Evolutionary conservation across 1,140 invertebrate species (phyloP), one percentile per base, ranked within the genome.

Genomic region (Diorhabda sublineata): DNA sequence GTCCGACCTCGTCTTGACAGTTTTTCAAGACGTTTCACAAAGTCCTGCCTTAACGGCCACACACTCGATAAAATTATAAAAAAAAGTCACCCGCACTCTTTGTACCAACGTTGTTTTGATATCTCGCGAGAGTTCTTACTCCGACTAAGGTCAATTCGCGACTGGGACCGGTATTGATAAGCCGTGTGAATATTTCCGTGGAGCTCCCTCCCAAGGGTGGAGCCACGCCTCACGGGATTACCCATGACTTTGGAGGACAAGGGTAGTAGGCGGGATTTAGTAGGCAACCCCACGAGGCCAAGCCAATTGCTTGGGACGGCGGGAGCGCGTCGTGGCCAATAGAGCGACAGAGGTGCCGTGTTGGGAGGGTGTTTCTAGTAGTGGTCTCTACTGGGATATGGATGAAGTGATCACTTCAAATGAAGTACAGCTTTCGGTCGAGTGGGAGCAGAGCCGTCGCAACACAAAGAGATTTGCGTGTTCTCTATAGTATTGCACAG

Each of bases 1-100:
- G 86, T 89, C 87, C 82, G 87, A 89, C 84, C 87, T 87, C 88
- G 88, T 88, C 82, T 85, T 88, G 87, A 83, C 80, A 78, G 76
- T 74, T 75, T 69, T 70, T 58, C 59, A 9, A 56, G 58, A 59
- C 70, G 61, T 11, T 62, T 62, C 67, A 44, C 59, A 47, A 68
- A 63, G 45, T 68, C 67, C 47, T 67, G 65, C 65, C 65, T 62
- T 45, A 52, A 43, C 67, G 63, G 45, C 61, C 79, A 78, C 79
- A 76, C 79, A 63, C 78, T 73, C 79, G 79, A 76, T 78, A 74
- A 77, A 72, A 70, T 67, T 78, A 26, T 26, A 26, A 26, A 64
- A 67, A 65, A 64, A 67, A 65, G 9, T 42, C 67, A 70, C 64
- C 70, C 70, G 68, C 70, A 65, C 64, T 56, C 59, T 56, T 8